A percentile compares a stretch with the other conserved stretches of the same genome.
phyloP scores from a whole-genome alignment of 1,140 invertebrate species.

The Trachymyrmex septentrionalis region DNA sequence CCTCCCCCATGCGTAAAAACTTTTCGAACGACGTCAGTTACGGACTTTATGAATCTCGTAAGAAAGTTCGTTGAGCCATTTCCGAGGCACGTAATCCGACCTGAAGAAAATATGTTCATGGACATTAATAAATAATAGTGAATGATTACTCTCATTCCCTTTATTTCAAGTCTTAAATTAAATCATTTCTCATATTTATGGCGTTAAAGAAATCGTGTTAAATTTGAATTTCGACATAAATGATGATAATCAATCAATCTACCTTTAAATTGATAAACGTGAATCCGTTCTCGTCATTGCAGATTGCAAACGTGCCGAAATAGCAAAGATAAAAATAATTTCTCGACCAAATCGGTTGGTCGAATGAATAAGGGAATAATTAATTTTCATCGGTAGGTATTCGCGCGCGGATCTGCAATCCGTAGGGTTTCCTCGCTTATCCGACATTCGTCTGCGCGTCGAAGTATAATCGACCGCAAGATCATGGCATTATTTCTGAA shows the following conservation, averaged over 20 bases:
- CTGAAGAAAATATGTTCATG: conserved; percentile 24
- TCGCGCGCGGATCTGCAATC: neutral
- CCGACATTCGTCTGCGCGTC: conserved; percentile 10
- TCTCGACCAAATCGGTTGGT: neutral
- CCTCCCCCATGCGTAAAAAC: conserved; percentile 30
- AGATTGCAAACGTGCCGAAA: neutral
- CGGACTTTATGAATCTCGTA: conserved; percentile 60
- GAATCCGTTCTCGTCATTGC: neutral
- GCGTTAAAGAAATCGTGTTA: neutral
- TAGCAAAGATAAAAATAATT: neutral
- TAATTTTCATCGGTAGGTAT: neutral
- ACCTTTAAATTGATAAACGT: neutral
- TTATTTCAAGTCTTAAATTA: neutral
- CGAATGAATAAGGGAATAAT: neutral
- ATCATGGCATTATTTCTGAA: conserved; percentile 64
- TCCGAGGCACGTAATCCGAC: conserved; percentile 21
- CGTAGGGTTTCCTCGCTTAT: conserved; percentile 9
- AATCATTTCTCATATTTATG: neutral
- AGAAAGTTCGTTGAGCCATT: conserved; percentile 57
- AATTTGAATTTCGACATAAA: neutral
- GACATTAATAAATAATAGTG: conserved; percentile 47
- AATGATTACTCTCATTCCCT: neutral
- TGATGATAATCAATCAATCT: neutral
- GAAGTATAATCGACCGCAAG: conserved; percentile 65
- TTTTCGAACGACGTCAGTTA: conserved; percentile 47